Evolutionary conservation across 2,888 invertebrate species (phyloP).

Genomic region (Iphiclides podalirius): DNA sequence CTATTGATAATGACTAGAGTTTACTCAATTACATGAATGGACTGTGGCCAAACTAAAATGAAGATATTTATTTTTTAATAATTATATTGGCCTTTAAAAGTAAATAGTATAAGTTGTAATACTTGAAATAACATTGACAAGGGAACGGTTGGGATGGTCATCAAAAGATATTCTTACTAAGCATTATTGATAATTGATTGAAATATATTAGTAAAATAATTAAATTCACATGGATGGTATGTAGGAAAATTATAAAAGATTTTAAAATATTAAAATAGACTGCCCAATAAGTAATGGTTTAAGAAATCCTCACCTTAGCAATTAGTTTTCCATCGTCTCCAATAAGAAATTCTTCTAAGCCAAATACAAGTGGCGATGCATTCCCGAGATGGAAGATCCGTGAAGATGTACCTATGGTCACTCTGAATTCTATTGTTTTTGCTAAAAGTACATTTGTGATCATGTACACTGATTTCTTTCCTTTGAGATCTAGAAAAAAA

Average conservation of each 20-base stretch:
- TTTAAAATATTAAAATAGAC: too few relatives aligned
- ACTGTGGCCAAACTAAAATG: too few relatives aligned
- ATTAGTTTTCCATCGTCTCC: slow-evolving; percentile 68
- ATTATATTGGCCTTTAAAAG: too few relatives aligned
- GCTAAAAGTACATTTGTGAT: slow-evolving; percentile 73
- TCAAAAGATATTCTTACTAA: too few relatives aligned
- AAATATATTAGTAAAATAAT: too few relatives aligned
- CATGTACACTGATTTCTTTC: slow-evolving; percentile 73
- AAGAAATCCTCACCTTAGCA: slow-evolving; percentile 53
- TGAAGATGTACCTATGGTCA: slow-evolving; percentile 67
- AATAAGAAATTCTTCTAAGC: slow-evolving; percentile 65
- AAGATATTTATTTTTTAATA: too few relatives aligned
- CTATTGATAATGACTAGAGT: too few relatives aligned
- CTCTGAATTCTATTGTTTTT: slow-evolving; percentile 75
- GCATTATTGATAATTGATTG: too few relatives aligned
- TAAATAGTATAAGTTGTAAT: too few relatives aligned
- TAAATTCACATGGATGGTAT: background rate
- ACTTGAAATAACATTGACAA: slow-evolving; percentile 1
- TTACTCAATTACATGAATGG: too few relatives aligned
- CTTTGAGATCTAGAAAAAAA: slow-evolving; percentile 61
- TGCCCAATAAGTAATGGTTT: too few relatives aligned
- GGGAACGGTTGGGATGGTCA: background rate
- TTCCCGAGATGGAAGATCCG: slow-evolving; percentile 76
- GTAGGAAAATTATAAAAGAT: background rate
- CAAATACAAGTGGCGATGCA: slow-evolving; percentile 70